These are phyloP conservation scores for Mechanitis mazaeus DNA, from an alignment of 2,888 invertebrate genomes.

Conservation along the genomic window DNA sequence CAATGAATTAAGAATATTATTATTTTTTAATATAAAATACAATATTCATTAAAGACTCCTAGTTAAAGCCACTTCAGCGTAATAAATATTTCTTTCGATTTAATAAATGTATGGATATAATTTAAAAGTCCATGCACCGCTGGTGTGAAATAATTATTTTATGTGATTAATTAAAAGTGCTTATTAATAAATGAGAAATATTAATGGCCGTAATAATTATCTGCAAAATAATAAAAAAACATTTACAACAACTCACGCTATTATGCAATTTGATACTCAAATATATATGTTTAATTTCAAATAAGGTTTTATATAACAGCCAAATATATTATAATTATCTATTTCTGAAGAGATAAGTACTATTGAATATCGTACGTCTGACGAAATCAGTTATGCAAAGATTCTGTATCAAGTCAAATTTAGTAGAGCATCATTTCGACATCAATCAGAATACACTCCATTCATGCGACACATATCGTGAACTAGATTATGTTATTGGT, in stretches of 20 bases:
- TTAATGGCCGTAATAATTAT: slow-evolving; percentile 34
- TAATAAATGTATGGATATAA: neutral
- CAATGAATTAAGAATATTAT: no score
- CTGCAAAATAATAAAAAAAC: slow-evolving; percentile 7
- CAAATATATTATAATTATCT: neutral
- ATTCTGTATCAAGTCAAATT: slow-evolving; percentile 43
- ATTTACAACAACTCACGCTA: neutral
- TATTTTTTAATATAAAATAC: no score
- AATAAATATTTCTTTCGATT: no score
- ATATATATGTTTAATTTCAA: no score
- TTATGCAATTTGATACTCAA: neutral
- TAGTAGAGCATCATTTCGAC: slow-evolving; percentile 51
- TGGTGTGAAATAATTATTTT: slow-evolving; percentile 40
- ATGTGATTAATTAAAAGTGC: slow-evolving; percentile 56
- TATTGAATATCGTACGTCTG: slow-evolving; percentile 17
- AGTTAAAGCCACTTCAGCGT: no score
- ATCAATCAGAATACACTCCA: slow-evolving; percentile 40
- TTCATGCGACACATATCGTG: slow-evolving; percentile 40
- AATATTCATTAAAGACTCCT: no score
- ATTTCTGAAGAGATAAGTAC: neutral
- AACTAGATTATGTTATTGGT: slow-evolving; percentile 41
- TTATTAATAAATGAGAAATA: slow-evolving; percentile 59
- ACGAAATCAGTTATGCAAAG: slow-evolving; percentile 43
- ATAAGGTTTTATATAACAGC: no score
- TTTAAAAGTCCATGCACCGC: neutral